Percentiles rank a stretch among this genome's conserved stretches.
Conservation (phyloP, 64 coral and sea anemone genomes). For the Stylophora pistillata region DNA sequence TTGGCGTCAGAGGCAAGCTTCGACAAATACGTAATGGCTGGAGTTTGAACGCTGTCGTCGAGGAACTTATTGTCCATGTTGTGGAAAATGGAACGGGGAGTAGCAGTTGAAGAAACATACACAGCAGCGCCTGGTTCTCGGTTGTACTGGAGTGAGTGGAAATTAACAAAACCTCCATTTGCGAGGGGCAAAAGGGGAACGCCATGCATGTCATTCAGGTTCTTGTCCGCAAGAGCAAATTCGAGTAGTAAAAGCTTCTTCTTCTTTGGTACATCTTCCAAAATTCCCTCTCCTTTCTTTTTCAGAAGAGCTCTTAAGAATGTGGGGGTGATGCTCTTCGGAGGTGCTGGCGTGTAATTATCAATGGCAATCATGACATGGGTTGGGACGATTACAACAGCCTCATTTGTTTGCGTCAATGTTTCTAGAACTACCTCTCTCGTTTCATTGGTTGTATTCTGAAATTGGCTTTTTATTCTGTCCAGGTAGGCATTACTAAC, state of each 20-base stretch:
- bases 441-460: neutral
- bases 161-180: too few species aligned
- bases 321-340: constrained; percentile 18
- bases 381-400: constrained; percentile 46
- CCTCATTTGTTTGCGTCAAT: constrained; percentile 61
- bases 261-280: constrained; percentile 1
- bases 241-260: constrained; percentile 5
- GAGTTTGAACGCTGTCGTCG: constrained; percentile 28
- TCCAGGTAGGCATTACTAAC: constrained; percentile 35
- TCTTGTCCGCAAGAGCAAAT: too few species aligned
- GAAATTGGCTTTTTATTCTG: constrained; percentile 32
- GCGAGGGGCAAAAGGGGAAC: too few species aligned
- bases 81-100: constrained; percentile 54
- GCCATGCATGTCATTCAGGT: too few species aligned
- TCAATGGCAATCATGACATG: constrained; percentile 35
- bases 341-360: neutral
- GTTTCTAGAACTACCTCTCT: constrained; percentile 35
- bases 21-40: constrained; percentile 19
- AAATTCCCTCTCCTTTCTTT: constrained; percentile 32
- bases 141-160: too few species aligned
- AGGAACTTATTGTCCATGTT: constrained; percentile 75
- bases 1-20: constrained; percentile 3
- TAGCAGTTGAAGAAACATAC: constrained; percentile 46
- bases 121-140: constrained; percentile 22
- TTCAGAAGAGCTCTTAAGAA: constrained; percentile 29